Conservation (phyloP, 2,797 vertebrate genomes). For the Poliocrania exsul region DNA sequence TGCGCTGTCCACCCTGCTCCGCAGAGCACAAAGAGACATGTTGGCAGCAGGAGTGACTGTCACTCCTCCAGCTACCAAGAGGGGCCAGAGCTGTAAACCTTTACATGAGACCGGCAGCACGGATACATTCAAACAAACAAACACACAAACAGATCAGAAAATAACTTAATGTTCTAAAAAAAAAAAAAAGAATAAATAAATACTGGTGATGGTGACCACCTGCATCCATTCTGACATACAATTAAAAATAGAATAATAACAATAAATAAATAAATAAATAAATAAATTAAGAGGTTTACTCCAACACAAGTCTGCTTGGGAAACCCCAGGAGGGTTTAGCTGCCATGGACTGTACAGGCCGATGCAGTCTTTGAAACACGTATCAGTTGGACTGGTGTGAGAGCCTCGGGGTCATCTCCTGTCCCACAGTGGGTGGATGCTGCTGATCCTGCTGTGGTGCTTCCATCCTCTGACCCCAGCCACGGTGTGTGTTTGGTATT, state of each 20-base stretch:
- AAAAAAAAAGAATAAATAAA: constrained; percentile 68
- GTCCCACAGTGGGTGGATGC: rapidly evolving
- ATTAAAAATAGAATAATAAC: neutral
- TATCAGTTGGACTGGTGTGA: rapidly evolving
- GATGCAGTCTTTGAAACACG: neutral
- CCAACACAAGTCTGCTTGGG: neutral
- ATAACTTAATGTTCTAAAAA: constrained; percentile 17
- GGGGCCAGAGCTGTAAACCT: neutral
- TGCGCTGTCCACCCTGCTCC: neutral
- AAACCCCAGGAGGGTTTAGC: neutral
- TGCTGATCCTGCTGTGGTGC: neutral
- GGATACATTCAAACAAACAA: constrained; percentile 16
- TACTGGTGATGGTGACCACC: neutral
- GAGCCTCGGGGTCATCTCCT: neutral
- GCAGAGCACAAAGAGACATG: neutral
- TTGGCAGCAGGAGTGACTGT: neutral
- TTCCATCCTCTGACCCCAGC: neutral
- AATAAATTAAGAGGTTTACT: constrained; percentile 59
- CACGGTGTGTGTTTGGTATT: neutral
- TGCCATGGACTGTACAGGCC: neutral
- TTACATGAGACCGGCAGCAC: neutral
- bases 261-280: constrained; percentile 65
- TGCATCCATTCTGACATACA: neutral
- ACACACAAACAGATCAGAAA: constrained; percentile 3
- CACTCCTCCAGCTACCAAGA: neutral